Percentiles rank a stretch among this genome's conserved stretches.
These are phyloP conservation scores for Hydrocynus forskahlii DNA, from an alignment of 2,797 vertebrate species.

Conservation along the genomic window DNA sequence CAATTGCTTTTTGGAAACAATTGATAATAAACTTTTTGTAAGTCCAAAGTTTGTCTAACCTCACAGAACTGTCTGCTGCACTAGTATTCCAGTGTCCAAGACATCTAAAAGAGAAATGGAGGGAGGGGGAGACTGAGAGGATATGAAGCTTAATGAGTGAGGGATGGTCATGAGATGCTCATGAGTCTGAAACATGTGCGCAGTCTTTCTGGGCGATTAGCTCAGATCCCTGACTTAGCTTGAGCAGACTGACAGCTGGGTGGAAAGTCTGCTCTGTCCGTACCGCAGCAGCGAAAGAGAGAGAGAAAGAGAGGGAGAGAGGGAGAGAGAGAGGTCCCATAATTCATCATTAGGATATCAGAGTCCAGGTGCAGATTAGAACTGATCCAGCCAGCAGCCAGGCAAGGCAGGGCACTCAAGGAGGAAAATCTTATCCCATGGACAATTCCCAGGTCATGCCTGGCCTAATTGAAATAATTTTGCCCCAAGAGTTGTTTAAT, in stretches of 20 bases:
- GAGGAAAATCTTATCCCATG: constrained; percentile 94
- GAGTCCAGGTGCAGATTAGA: constrained; percentile 97
- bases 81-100: not conserved
- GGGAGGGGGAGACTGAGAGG: not conserved
- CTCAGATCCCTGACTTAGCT: constrained; percentile 80
- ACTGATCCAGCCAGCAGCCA: constrained; percentile 92
- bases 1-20: not conserved
- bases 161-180: constrained; percentile 50
- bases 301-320: constrained; percentile 51
- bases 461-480: constrained; percentile 96
- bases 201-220: constrained; percentile 85
- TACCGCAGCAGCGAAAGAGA: constrained; percentile 77
- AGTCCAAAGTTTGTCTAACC: not conserved
- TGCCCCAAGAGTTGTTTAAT: constrained; percentile 93
- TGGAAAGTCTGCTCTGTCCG: constrained; percentile 85
- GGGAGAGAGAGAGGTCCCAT: constrained; percentile 77
- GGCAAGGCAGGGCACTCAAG: constrained; percentile 85
- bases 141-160: constrained; percentile 42
- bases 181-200: constrained; percentile 70
- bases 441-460: constrained; percentile 92
- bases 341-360: constrained; percentile 99
- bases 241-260: constrained; percentile 83
- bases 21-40: too few species aligned
- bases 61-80: not conserved
- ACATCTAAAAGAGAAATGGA: not conserved